phyloP scores from a whole-genome alignment of 2,888 invertebrate genomes.

The Stenodera caucasica region DNA sequence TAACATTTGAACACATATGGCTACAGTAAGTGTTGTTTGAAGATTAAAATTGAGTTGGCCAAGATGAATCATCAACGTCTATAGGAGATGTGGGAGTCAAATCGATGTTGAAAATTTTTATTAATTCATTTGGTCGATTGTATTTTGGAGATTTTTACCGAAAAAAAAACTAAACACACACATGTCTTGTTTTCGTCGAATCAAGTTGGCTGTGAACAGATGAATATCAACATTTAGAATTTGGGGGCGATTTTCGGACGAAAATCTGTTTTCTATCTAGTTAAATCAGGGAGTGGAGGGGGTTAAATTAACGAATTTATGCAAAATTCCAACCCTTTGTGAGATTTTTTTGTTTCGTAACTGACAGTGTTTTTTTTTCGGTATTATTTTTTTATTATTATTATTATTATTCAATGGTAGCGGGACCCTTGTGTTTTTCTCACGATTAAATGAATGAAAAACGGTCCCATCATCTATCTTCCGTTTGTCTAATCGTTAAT shows the following conservation, averaged over 20 bases:
- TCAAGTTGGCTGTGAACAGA: slow-evolving; percentile 2
- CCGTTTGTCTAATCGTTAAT: slow-evolving; percentile 43
- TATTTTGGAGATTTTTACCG: background rate
- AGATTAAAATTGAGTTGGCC: background rate
- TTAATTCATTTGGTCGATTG: background rate
- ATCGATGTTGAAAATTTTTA: background rate
- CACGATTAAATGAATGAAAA: slow-evolving; percentile 37
- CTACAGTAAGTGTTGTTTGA: background rate
- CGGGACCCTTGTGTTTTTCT: slow-evolving; percentile 33
- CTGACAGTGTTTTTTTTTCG: no score
- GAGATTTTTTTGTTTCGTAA: slow-evolving; percentile 14
- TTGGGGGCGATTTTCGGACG: background rate
- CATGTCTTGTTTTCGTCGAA: background rate
- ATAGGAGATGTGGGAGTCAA: background rate
- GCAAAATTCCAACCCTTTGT: slow-evolving; percentile 21
- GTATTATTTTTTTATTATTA: no score
- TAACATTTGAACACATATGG: slow-evolving; percentile 1
- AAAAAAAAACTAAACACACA: background rate
- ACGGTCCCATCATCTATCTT: slow-evolving; percentile 42
- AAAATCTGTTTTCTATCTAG: no score
- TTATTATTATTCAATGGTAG: no score
- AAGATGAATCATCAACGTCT: background rate
- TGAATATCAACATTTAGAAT: background rate
- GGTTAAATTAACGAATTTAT: slow-evolving; percentile 14
- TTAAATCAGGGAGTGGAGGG: no score